Evolutionary conservation across 2,888 invertebrate species (phyloP).

Genomic region (Macrosoma leucophasiata): DNA sequence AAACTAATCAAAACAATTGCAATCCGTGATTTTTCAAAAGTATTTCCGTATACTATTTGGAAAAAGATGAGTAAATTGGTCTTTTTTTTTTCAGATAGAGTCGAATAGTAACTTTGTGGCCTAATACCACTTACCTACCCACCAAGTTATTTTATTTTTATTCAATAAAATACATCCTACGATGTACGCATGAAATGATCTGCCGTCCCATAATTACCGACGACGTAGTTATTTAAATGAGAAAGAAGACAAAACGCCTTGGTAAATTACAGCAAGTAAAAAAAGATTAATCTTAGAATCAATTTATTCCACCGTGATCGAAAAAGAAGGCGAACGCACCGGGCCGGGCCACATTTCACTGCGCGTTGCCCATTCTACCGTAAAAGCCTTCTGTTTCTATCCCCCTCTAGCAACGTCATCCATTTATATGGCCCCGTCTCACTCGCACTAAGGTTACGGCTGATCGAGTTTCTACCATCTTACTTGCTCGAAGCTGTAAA

Average conservation of each 20-base stretch:
- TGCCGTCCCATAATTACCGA: conserved; percentile 1
- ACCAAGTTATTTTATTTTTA: too few relatives aligned
- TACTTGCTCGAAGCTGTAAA: conserved; percentile 68
- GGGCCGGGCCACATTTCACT: conserved; percentile 71
- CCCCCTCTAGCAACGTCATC: conserved; percentile 42
- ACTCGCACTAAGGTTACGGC: conserved; percentile 47
- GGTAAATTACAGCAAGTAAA: conserved; percentile 53
- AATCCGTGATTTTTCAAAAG: too few relatives aligned
- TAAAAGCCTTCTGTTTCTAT: conserved; percentile 69
- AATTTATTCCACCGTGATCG: conserved; percentile 72
- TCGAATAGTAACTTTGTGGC: too few relatives aligned
- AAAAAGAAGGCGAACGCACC: conserved; percentile 59
- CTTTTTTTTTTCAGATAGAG: too few relatives aligned
- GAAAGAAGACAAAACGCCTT: conserved; percentile 23
- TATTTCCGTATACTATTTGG: too few relatives aligned
- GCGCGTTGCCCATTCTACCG: conserved; percentile 70
- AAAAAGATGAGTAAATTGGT: too few relatives aligned
- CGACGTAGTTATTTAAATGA: conserved; percentile 30
- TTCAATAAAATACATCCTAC: background rate
- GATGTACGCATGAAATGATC: too few relatives aligned
- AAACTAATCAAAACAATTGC: too few relatives aligned
- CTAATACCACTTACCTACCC: too few relatives aligned
- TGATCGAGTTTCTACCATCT: conserved; percentile 74
- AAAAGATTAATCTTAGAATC: conserved; percentile 70
- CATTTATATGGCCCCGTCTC: conserved; percentile 32